Evolutionary conservation across 1,140 invertebrate species (phyloP).

Genomic region (Plectrocnemia conspersa): DNA sequence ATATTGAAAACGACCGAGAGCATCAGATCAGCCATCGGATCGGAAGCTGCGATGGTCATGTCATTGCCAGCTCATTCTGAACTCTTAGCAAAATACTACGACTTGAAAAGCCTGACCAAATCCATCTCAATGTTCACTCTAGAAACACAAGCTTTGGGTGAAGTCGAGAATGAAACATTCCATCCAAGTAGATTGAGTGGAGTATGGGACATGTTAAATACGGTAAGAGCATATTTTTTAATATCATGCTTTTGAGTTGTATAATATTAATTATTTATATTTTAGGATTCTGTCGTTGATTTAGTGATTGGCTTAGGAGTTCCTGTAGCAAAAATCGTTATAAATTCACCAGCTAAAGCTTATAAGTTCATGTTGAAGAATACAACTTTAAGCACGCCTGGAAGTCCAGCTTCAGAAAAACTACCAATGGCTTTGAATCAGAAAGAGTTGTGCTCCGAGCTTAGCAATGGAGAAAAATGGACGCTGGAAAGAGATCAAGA

Average conservation of each 20-base stretch:
- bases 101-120: slow-evolving; percentile 60
- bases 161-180: slow-evolving; percentile 62
- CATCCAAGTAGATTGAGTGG: slow-evolving; percentile 74
- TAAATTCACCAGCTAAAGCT: slow-evolving; percentile 64
- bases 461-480: slow-evolving; percentile 61
- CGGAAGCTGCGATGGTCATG: slow-evolving; percentile 55
- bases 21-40: slow-evolving; percentile 51
- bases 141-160: slow-evolving; percentile 64
- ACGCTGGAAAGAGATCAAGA: slow-evolving; percentile 74
- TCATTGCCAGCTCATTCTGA: slow-evolving; percentile 59
- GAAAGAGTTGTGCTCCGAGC: slow-evolving; percentile 59
- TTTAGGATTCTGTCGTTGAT: slow-evolving; percentile 72
- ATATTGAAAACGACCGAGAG: slow-evolving; percentile 56
- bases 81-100: slow-evolving; percentile 64
- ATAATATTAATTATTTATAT: slow-evolving; percentile 9
- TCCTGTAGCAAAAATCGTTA: slow-evolving; percentile 62
- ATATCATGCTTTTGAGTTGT: neutral
- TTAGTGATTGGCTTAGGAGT: slow-evolving; percentile 66
- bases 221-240: slow-evolving; percentile 49
- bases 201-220: slow-evolving; percentile 72
- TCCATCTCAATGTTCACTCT: slow-evolving; percentile 62
- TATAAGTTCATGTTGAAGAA: slow-evolving; percentile 63
- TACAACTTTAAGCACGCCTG: slow-evolving; percentile 61
- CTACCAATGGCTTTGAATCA: slow-evolving; percentile 56
- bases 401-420: slow-evolving; percentile 56